These are phyloP conservation scores for Brenthis daphne DNA, from an alignment of 2,888 invertebrate genomes.

Conservation along the genomic window DNA sequence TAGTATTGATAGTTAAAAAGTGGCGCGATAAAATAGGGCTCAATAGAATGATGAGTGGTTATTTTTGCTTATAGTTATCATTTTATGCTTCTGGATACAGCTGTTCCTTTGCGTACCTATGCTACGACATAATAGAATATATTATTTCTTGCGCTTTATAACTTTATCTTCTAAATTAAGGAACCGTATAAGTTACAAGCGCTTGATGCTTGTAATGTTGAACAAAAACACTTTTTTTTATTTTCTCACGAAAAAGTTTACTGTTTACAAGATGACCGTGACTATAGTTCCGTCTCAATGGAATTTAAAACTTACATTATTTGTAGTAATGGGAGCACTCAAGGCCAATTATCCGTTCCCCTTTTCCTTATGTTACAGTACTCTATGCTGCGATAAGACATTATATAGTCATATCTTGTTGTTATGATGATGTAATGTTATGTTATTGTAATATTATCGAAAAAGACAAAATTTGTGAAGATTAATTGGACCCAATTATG, in stretches of 20 bases:
- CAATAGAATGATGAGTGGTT: too few species aligned
- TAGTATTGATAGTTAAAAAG: too few species aligned
- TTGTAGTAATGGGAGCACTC: neutral
- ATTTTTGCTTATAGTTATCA: neutral
- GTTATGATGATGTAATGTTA: too few species aligned
- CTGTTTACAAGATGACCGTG: neutral
- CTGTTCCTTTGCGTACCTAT: too few species aligned
- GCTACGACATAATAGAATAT: too few species aligned
- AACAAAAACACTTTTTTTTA: too few species aligned
- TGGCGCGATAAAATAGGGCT: too few species aligned
- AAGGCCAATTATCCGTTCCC: constrained; percentile 11
- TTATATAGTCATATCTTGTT: neutral
- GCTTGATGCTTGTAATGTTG: too few species aligned
- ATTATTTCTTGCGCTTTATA: too few species aligned
- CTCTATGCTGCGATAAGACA: neutral
- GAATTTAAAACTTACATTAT: neutral
- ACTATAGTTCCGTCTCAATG: neutral
- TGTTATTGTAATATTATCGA: neutral
- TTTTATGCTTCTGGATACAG: neutral
- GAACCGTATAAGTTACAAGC: too few species aligned
- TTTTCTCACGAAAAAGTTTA: too few species aligned
- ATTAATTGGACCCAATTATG: neutral
- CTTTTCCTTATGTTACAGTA: neutral
- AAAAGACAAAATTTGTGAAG: neutral
- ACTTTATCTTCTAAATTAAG: too few species aligned